Conservation (phyloP, 2,888 invertebrate genomes). For the Ommatoiulus sabulosus region DNA sequence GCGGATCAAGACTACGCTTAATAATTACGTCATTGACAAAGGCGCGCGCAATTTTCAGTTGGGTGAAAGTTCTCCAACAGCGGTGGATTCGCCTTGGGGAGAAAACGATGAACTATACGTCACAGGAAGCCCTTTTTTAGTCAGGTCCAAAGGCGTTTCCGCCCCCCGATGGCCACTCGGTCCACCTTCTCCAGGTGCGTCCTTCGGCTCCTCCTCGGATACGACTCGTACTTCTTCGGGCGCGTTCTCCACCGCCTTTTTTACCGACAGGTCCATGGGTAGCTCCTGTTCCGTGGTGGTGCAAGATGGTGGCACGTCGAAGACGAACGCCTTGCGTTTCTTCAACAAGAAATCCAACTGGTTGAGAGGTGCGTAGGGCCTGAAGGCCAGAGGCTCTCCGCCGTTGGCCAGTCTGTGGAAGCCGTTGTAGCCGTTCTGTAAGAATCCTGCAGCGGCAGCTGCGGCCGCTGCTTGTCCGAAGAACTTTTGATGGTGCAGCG, state of each 20-base stretch:
- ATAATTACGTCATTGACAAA: not conserved
- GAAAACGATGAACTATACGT: slow-evolving; percentile 12
- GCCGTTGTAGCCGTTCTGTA: slow-evolving; percentile 53
- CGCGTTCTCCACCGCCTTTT: slow-evolving; percentile 41
- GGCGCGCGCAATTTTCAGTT: not conserved
- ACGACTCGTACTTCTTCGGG: not conserved
- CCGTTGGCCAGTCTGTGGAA: slow-evolving; percentile 52
- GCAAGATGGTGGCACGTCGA: slow-evolving; percentile 48
- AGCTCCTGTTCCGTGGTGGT: slow-evolving; percentile 63
- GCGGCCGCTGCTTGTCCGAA: slow-evolving; percentile 54
- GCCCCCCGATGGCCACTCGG: slow-evolving; percentile 39
- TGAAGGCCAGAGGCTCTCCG: slow-evolving; percentile 52
- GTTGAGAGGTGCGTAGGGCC: slow-evolving; percentile 54
- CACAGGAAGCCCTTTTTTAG: slow-evolving; percentile 50
- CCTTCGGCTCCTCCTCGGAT: slow-evolving; percentile 10
- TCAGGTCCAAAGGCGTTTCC: slow-evolving; percentile 53
- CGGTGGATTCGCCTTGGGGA: not conserved
- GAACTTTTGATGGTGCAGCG: slow-evolving; percentile 55
- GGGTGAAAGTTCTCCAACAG: slow-evolving; percentile 1
- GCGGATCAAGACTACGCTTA: not conserved
- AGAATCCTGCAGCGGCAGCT: slow-evolving; percentile 44
- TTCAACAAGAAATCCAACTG: slow-evolving; percentile 57
- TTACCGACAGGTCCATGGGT: slow-evolving; percentile 64
- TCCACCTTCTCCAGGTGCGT: slow-evolving; percentile 42
- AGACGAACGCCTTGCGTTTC: slow-evolving; percentile 56